These are phyloP conservation scores for Microcebus griseorufus DNA, from an alignment of 2,113 vertebrate species.

Conservation along the genomic window DNA sequence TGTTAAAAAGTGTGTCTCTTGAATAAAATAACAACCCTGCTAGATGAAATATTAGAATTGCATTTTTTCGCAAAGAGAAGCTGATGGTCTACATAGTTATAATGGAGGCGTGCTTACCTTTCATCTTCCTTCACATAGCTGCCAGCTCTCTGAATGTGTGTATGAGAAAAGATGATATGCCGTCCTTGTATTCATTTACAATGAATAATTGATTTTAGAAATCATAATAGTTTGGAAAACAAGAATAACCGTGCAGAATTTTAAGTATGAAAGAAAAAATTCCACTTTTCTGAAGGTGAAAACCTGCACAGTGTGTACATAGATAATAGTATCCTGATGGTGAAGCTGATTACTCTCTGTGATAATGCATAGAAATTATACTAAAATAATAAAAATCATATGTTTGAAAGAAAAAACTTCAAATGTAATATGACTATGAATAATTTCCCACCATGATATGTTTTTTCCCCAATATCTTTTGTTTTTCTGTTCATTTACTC, in stretches of 20 bases:
- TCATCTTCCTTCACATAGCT: slow-evolving; percentile 22
- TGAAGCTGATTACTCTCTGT: not conserved
- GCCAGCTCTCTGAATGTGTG: not conserved
- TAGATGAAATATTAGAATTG: slow-evolving; percentile 54
- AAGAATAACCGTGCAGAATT: slow-evolving; percentile 53
- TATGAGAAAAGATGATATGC: not conserved
- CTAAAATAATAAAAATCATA: not conserved
- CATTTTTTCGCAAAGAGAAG: slow-evolving; percentile 49
- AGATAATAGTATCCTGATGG: not conserved
- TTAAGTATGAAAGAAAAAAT: slow-evolving; percentile 55
- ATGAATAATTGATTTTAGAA: slow-evolving; percentile 38
- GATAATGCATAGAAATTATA: not conserved
- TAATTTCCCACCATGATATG: not conserved
- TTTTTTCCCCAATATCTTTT: not conserved
- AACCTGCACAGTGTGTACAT: not conserved
- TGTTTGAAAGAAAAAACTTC: not conserved
- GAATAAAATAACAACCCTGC: slow-evolving; percentile 51
- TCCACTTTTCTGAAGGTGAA: not conserved
- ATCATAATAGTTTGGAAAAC: slow-evolving; percentile 51
- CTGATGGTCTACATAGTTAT: slow-evolving; percentile 42
- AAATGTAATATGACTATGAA: not conserved
- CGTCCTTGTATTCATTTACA: slow-evolving; percentile 33
- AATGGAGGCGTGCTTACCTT: not conserved
- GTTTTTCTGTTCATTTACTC: not conserved
- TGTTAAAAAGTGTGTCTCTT: slow-evolving; percentile 42